A percentile compares a stretch with the other conserved stretches of the same genome.
Evolutionary conservation across 2,113 vertebrate genomes (phyloP).

Genomic region (Oncorhynchus mykiss): DNA sequence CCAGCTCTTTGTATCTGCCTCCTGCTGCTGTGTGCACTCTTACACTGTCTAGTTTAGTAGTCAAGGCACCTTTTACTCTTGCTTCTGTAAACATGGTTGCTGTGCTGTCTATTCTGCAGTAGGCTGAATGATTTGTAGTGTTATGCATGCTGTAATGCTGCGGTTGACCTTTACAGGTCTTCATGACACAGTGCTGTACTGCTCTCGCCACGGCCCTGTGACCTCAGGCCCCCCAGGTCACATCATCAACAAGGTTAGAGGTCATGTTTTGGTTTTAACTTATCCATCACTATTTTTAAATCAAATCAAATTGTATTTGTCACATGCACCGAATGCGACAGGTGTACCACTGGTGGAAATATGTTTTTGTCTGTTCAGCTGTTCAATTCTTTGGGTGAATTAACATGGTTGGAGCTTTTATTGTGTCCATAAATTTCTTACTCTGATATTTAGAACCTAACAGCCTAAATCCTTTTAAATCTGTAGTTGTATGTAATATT

Average conservation of each 20-base stretch:
- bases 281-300: not conserved
- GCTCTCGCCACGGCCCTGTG: constrained; percentile 86
- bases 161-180: constrained; percentile 75
- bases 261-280: not conserved
- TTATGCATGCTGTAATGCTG: not conserved
- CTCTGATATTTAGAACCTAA: too few species aligned
- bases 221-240: constrained; percentile 78
- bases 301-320: too few species aligned
- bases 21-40: not conserved
- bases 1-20: not conserved
- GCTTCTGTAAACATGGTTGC: not conserved
- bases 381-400: too few species aligned
- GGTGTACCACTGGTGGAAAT: too few species aligned
- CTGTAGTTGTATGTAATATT: too few species aligned
- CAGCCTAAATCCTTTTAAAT: too few species aligned
- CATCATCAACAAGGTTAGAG: constrained; percentile 88
- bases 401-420: too few species aligned
- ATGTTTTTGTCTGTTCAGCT: too few species aligned
- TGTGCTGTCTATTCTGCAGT: not conserved
- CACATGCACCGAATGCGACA: too few species aligned
- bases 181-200: constrained; percentile 83
- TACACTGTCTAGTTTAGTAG: not conserved
- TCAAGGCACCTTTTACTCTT: not conserved
- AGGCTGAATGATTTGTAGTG: not conserved
- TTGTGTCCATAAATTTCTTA: too few species aligned